phyloP scores from a whole-genome alignment of 2,888 invertebrate species.

The Alentia gelatinosa region DNA sequence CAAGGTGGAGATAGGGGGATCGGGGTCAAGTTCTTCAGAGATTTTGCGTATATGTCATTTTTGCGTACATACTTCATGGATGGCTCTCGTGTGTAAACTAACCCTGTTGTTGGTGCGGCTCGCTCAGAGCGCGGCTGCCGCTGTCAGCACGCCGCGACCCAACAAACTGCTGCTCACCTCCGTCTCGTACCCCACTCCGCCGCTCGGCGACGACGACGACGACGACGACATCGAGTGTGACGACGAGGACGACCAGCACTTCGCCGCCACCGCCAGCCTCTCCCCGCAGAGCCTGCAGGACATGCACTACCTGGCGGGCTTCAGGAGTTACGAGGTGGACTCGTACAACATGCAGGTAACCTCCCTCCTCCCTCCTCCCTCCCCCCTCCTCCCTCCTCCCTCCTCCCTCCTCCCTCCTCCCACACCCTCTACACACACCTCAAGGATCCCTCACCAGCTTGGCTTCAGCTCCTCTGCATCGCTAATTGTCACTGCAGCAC shows the following conservation, averaged over 20 bases:
- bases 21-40: no score
- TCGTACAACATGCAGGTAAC: constrained; percentile 18
- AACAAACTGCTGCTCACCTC: neutral
- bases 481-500: no score
- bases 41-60: no score
- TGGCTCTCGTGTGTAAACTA: no score
- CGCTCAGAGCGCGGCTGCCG: neutral
- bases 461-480: no score
- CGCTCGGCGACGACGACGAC: constrained; percentile 78
- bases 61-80: no score
- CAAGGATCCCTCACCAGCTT: no score
- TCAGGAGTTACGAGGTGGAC: neutral
- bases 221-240: constrained; percentile 71
- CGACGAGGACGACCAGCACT: neutral
- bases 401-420: no score
- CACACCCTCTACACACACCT: no score
- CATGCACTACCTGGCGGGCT: constrained; percentile 44
- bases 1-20: no score
- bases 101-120: no score
- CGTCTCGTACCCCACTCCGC: constrained; percentile 32
- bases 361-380: no score
- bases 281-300: constrained; percentile 36
- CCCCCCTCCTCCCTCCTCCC: neutral
- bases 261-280: neutral
- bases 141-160: neutral